A percentile compares a stretch with the other conserved stretches of the same genome.
These are phyloP conservation scores for Yponomeuta malinellus DNA, from an alignment of 2,888 invertebrate species.

Conservation along the genomic window DNA sequence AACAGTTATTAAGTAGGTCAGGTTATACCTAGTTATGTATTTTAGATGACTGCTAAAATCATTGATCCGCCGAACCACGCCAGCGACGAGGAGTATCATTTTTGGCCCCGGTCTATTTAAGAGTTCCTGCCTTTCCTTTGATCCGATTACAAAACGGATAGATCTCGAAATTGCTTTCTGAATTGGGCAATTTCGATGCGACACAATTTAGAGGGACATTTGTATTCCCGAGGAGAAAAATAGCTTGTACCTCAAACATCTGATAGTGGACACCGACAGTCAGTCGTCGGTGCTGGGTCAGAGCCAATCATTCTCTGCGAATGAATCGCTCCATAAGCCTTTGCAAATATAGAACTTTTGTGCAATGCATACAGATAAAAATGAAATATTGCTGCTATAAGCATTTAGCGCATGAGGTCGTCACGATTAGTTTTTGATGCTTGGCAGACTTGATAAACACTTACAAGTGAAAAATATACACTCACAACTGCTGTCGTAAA, in stretches of 20 bases:
- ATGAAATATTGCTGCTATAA: no score
- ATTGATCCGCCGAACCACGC: not conserved
- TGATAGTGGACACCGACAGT: conserved; percentile 60
- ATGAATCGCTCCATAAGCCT: conserved; percentile 41
- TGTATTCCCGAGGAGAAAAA: conserved; percentile 72
- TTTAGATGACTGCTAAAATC: not conserved
- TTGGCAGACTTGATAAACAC: no score
- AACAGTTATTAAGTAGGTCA: no score
- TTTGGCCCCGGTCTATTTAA: conserved; percentile 45
- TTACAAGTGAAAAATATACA: no score
- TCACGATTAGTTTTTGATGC: no score
- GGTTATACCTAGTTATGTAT: not conserved
- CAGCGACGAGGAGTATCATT: not conserved
- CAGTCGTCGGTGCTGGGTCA: conserved; percentile 50
- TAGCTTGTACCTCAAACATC: conserved; percentile 67
- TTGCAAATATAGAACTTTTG: conserved; percentile 6
- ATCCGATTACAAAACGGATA: conserved; percentile 72
- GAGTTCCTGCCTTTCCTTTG: conserved; percentile 66
- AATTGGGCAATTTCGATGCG: conserved; percentile 72
- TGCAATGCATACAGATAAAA: conserved; percentile 13
- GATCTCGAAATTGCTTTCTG: conserved; percentile 73
- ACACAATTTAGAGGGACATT: conserved; percentile 75
- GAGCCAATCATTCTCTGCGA: conserved; percentile 64
- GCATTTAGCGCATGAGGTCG: no score
- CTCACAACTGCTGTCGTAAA: no score